Percentiles rank a stretch among this genome's conserved stretches.
phyloP scores from a whole-genome alignment of 2,888 invertebrate species.

The Trissolcus brochymenae region DNA sequence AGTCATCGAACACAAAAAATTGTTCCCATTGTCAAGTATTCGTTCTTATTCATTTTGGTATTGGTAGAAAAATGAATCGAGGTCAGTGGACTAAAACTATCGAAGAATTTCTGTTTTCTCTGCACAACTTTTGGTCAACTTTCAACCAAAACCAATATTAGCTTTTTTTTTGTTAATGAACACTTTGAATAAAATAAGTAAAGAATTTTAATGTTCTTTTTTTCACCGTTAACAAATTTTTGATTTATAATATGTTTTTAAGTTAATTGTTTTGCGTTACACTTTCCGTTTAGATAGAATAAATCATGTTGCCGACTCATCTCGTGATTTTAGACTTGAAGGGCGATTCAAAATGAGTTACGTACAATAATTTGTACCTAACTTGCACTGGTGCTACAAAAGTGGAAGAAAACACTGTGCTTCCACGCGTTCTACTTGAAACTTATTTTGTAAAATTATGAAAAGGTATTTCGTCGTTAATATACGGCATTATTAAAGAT shows the following conservation, averaged over 20 bases:
- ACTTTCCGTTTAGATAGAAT: constrained; percentile 40
- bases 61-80: no score
- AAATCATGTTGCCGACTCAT: constrained; percentile 28
- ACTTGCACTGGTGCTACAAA: constrained; percentile 20
- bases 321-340: constrained; percentile 29
- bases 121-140: constrained; percentile 1
- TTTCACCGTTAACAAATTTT: no score
- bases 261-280: constrained; percentile 23
- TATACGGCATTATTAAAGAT: constrained; percentile 22
- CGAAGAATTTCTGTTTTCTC: constrained; percentile 10
- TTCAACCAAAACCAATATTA: constrained; percentile 5
- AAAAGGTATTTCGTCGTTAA: constrained; percentile 31
- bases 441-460: constrained; percentile 43
- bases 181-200: no score
- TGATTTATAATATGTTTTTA: no score
- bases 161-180: constrained; percentile 3
- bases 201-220: no score
- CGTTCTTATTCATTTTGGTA: background rate
- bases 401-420: constrained; percentile 33
- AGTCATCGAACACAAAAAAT: no score
- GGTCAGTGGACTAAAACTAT: no score
- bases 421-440: constrained; percentile 13
- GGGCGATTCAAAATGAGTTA: constrained; percentile 41
- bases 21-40: background rate
- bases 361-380: constrained; percentile 35